Base-by-base conservation (phyloP, 1,140 invertebrate genomes). In the Drosophila azteca region DNA sequence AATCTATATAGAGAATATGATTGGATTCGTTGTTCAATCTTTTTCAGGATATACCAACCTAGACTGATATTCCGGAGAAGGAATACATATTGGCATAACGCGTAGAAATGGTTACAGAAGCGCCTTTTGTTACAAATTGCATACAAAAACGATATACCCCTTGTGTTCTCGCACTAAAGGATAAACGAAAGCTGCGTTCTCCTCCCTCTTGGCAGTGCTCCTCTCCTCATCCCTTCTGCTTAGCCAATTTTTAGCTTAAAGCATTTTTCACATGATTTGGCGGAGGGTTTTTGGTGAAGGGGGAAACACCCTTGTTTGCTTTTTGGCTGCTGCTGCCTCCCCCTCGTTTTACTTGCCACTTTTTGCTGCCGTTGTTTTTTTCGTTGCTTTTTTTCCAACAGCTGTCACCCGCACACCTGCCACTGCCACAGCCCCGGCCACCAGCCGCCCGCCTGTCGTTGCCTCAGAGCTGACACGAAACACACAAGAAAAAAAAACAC, bases 211-310 rank as follows among this genome's bases (percentile, higher is more conserved):
- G 13, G 11, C 35, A 13, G 11, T 39, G 11, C 8, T 0, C 35
- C 11, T 13, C 35, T 39, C 1, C 35, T 2, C 35, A 39, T 39
- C 11, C 35, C 35, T 39, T 39, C 17, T n/a, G 64, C 64, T 68
- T 43, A 67, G 59, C 61, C 63, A 78, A 71, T 85, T 85, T 79
- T 66, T 53, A 53, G 60, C 82, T 82, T 76, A 71, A 78, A 81
- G 63, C 69, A 57, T 65, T 87, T 39, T 82, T 62, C 69, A 76
- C 78, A 82, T 87, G 82, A 82, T 87, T 85, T 87, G 66, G 49
- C 63, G 74, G 52, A 29, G 50, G 71, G 48, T 55, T 53, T 52
- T 11, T 11, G 7, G 46, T 9, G 7, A 13, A 13, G 15, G 26
- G 15, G 13, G 13, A 11, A 53, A 3, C 29, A 11, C 39, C 7